Evolutionary conservation across 2,888 invertebrate species (phyloP).

Genomic region (Trichacis sp.): DNA sequence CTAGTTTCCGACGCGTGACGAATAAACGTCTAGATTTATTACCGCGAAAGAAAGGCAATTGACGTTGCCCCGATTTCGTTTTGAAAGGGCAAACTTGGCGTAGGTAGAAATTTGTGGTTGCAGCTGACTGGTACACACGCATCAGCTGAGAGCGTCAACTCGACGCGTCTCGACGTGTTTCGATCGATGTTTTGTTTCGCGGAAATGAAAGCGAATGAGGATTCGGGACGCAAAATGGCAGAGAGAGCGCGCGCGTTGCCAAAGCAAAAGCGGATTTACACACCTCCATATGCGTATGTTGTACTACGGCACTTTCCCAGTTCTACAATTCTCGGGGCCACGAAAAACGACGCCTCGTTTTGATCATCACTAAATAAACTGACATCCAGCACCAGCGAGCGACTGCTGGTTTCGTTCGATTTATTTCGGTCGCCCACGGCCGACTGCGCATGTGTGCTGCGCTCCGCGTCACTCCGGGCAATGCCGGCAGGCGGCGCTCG

Average conservation of each 20-base stretch:
- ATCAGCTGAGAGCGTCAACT: conserved; percentile 63
- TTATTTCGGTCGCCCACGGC: conserved; percentile 63
- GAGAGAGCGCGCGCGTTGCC: conserved; percentile 18
- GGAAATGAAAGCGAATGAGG: conserved; percentile 1
- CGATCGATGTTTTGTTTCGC: background rate
- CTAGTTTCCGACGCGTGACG: background rate
- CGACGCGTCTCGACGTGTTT: conserved; percentile 20
- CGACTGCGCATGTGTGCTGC: conserved; percentile 39
- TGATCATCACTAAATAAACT: conserved; percentile 61
- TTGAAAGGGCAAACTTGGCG: conserved; percentile 2
- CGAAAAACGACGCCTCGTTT: conserved; percentile 61
- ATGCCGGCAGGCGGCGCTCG: conserved; percentile 48
- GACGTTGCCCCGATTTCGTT: background rate
- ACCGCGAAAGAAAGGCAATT: background rate
- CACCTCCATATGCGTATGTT: conserved; percentile 68
- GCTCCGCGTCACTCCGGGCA: conserved; percentile 55
- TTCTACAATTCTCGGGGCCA: conserved; percentile 56
- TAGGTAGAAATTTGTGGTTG: conserved; percentile 49
- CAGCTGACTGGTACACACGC: conserved; percentile 57
- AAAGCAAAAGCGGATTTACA: conserved; percentile 46
- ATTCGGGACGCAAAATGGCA: conserved; percentile 18
- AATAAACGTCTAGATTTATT: conserved; percentile 1
- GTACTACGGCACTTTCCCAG: no score
- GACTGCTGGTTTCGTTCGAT: conserved; percentile 63
- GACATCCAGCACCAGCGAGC: conserved; percentile 48